Conservation (phyloP, 2,797 vertebrate genomes). For the Cyclura pinguis region DNA sequence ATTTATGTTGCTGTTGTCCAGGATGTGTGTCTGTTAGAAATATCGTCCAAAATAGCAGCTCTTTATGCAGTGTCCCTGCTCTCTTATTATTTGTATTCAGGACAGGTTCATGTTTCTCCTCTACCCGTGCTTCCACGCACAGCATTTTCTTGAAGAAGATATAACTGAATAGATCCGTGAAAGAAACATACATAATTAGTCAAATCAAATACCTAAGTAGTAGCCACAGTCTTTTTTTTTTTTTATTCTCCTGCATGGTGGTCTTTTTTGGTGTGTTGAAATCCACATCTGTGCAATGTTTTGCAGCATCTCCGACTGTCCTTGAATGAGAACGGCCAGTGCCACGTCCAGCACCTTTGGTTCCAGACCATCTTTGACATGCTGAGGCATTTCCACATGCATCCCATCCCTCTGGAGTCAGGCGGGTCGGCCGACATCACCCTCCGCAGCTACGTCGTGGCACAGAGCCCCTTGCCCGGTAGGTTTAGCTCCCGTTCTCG, state of each 20-base stretch:
- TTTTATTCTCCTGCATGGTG: background rate
- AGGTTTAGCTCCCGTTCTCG: constrained; percentile 28
- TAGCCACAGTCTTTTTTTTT: background rate
- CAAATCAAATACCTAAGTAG: background rate
- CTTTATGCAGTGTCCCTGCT: background rate
- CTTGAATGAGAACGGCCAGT: constrained; percentile 94
- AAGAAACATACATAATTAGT: background rate
- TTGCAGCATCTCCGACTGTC: constrained; percentile 95
- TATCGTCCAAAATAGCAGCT: background rate
- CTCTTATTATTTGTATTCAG: background rate
- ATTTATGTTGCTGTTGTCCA: background rate
- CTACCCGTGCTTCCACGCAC: background rate
- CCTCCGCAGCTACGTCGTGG: constrained; percentile 92
- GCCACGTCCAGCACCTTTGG: constrained; percentile 98
- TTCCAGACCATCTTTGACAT: constrained; percentile 97
- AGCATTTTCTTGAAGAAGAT: background rate
- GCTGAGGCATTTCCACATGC: constrained; percentile 95
- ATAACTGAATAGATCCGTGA: background rate
- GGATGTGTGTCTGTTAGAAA: background rate
- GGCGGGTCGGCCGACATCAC: constrained; percentile 97
- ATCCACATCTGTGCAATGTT: background rate
- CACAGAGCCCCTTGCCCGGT: constrained; percentile 85
- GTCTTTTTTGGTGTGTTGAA: background rate
- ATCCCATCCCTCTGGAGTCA: constrained; percentile 96
- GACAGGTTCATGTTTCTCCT: background rate